Conservation (phyloP, 2,113 vertebrate species). For the Triplophysa rosa region DNA sequence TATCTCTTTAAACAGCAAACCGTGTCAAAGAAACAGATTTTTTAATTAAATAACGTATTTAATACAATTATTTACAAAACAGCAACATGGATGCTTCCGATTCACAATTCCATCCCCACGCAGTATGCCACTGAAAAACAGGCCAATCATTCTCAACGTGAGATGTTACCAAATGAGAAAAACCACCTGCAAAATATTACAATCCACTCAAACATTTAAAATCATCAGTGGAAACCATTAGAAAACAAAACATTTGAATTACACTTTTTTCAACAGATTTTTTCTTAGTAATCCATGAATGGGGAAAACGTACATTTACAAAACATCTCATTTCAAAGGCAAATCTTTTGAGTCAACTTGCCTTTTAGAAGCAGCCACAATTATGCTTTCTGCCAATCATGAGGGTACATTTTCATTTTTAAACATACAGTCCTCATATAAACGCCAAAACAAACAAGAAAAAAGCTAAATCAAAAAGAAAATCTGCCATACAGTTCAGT, state of each 20-base stretch:
- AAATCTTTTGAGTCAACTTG: background rate
- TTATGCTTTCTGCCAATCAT: background rate
- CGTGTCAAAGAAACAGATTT: background rate
- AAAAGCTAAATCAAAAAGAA: background rate
- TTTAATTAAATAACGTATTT: slow-evolving; percentile 62
- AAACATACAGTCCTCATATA: background rate
- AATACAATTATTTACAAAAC: slow-evolving; percentile 60
- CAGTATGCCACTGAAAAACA: background rate
- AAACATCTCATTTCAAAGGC: no score
- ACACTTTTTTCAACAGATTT: background rate
- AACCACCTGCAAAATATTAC: background rate
- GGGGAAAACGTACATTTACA: background rate
- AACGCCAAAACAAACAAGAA: background rate
- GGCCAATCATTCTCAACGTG: background rate
- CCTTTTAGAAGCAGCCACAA: no score
- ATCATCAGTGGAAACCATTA: background rate
- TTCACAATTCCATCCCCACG: background rate
- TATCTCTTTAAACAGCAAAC: background rate
- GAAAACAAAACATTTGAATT: background rate
- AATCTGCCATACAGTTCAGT: background rate
- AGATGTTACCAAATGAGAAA: background rate
- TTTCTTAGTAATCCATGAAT: background rate
- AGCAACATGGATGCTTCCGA: slow-evolving; percentile 30
- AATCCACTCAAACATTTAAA: slow-evolving; percentile 14
- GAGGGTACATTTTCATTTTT: background rate